Base-by-base conservation (phyloP, 2,888 invertebrate genomes). In the Urechis unicinctus region DNA sequence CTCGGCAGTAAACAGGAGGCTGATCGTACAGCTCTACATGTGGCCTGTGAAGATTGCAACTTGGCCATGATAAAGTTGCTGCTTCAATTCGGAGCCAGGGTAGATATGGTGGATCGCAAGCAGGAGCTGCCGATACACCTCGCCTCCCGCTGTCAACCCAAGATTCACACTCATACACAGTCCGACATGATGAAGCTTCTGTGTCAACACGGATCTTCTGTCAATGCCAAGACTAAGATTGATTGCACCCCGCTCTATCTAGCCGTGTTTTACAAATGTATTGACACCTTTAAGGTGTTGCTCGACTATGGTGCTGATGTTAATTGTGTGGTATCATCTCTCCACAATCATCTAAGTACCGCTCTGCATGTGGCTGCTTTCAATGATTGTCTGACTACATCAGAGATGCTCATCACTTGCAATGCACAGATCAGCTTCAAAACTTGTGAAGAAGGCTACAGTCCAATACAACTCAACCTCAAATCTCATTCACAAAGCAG, bases 341-440 rank as follows among this genome's bases (percentile, higher is more conserved):
- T 29, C 29, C 29, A 53, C 30, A 58, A 55, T 52, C 57, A 56
- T 25, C 63, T 62, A 36, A 63, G 61, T 6, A 59, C 61, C 5
- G 59, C 63, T 1, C 53, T 64, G 13, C 64, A 64, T 46, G 55
- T 64, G 17, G 64, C 61, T 4, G 60, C 64, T 6, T 47, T 59
- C 41, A 61, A 61, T 44, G 59, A 63, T 42, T 55, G 56, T 21
- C 30, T 53, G 2, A 42, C 47, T 4, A 48, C 63, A 28, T 58
- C 63, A 1, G 53, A 58, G 22, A 28, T 58, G 29, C 51, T 64
- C 30, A 56, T 64, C 24, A 36, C 46, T 2, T 45, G 52, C 29
- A 59, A 59, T 5, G 59, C 64, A 21, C 24, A 57, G 13, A 50
- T 64, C 5, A 59, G 58, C 45, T 51, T 55, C 13, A 24, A 26